Conservation (phyloP, 2,888 invertebrate species). For the Heterodera filipjevi region DNA sequence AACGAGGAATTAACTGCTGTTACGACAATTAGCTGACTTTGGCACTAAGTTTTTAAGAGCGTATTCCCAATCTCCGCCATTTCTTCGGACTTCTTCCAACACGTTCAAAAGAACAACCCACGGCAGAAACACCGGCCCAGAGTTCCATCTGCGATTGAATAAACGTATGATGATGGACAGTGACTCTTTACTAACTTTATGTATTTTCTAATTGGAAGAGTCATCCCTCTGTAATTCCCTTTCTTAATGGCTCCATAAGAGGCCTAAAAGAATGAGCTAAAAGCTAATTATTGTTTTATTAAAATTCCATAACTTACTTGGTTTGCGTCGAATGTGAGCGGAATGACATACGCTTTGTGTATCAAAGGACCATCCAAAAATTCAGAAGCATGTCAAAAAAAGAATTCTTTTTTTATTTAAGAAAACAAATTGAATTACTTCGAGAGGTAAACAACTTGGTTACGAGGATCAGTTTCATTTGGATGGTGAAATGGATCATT, state of each 20-base stretch:
- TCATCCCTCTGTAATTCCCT: constrained; percentile 42
- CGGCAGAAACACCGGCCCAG: constrained; percentile 50
- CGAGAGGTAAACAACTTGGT: constrained; percentile 24
- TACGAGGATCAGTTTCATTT: constrained; percentile 8
- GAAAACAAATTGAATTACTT: constrained; percentile 6
- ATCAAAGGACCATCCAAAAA: constrained; percentile 56
- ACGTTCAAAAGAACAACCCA: constrained; percentile 48
- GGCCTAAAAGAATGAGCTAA: constrained; percentile 29
- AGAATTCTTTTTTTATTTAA: background rate
- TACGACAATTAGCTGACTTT: constrained; percentile 34
- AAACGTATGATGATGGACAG: too few species aligned
- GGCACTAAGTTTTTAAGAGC: constrained; percentile 50
- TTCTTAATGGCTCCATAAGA: constrained; percentile 48
- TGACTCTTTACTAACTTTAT: constrained; percentile 52
- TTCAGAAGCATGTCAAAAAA: constrained; percentile 46
- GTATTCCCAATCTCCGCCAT: constrained; percentile 56
- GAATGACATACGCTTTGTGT: constrained; percentile 48
- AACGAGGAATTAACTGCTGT: background rate
- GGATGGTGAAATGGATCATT: constrained; percentile 29
- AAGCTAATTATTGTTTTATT: too few species aligned
- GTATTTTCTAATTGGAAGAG: constrained; percentile 54
- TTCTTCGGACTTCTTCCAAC: constrained; percentile 44
- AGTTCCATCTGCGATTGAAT: constrained; percentile 49
- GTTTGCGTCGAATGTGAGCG: constrained; percentile 47
- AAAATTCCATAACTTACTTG: constrained; percentile 9